Conservation (phyloP, 2,113 vertebrate species). For the Cyphomyrus plagiostoma region DNA sequence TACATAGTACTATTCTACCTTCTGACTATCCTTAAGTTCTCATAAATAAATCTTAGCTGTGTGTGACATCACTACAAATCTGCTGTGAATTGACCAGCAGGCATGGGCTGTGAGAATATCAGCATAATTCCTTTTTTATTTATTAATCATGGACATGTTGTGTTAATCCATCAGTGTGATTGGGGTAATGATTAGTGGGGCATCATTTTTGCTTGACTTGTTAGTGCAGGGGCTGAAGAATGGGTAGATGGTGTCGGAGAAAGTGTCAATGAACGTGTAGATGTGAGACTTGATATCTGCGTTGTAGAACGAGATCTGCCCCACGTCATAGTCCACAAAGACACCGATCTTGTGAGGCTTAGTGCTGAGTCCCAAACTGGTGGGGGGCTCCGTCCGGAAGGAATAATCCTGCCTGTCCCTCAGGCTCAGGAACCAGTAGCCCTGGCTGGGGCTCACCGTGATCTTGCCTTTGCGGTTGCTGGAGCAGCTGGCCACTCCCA, state of each 20-base stretch:
- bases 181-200: conserved; percentile 51
- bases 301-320: conserved; percentile 56
- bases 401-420: conserved; percentile 46
- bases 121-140: neutral
- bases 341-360: conserved; percentile 43
- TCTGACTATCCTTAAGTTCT: neutral
- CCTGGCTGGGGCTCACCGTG: conserved; percentile 51
- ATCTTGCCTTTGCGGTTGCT: conserved; percentile 61
- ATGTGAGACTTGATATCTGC: conserved; percentile 46
- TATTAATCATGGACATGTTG: neutral
- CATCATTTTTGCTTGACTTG: conserved; percentile 46
- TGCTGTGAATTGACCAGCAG: neutral
- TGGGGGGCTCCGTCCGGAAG: conserved; percentile 49
- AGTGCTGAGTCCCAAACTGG: conserved; percentile 26
- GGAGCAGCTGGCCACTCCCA: conserved; percentile 53
- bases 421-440: conserved; percentile 65
- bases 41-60: neutral
- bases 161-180: conserved; percentile 32
- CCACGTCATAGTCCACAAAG: conserved; percentile 54
- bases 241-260: conserved; percentile 57
- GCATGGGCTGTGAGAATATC: neutral
- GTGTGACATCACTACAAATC: neutral
- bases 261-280: conserved; percentile 47
- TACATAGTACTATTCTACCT: neutral
- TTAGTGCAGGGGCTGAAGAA: conserved; percentile 70